Conservation (phyloP, 37 sponge, comb jelly and placozoan species). For the Agelas oroides region DNA sequence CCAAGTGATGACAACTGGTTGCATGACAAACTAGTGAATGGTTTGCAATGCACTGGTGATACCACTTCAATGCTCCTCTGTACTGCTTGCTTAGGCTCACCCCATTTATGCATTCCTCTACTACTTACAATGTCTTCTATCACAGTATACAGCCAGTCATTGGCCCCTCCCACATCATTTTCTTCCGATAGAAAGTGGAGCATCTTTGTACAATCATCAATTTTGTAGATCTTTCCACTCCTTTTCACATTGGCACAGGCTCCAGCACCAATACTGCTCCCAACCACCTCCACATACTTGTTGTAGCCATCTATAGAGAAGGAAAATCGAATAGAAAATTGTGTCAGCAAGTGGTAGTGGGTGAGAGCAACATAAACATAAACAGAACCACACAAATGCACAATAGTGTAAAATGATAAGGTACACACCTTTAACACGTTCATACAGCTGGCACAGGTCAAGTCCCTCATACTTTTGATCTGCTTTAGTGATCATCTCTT, state of each 20-base stretch:
- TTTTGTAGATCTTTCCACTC: conserved; percentile 39
- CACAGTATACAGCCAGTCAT: conserved; percentile 72
- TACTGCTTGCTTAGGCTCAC: too few species aligned
- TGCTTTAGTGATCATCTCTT: too few species aligned
- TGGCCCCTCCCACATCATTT: conserved; percentile 31
- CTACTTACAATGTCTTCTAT: conserved; percentile 57
- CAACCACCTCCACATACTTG: conserved; percentile 66
- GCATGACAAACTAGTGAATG: too few species aligned
- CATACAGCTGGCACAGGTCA: conserved; percentile 19
- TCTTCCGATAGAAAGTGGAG: conserved; percentile 46
- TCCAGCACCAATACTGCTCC: conserved; percentile 70
- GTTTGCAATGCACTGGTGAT: too few species aligned
- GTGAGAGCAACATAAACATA: too few species aligned
- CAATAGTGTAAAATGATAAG: too few species aligned
- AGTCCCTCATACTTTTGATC: too few species aligned
- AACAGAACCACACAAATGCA: too few species aligned
- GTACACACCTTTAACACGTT: neutral
- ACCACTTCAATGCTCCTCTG: too few species aligned
- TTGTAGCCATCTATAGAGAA: conserved; percentile 37
- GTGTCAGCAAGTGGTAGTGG: too few species aligned
- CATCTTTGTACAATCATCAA: conserved; percentile 50
- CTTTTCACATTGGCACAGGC: conserved; percentile 61
- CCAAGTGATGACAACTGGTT: too few species aligned
- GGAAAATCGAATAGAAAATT: neutral
- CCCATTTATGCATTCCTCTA: too few species aligned